Evolutionary conservation across 2,797 vertebrate genomes (phyloP).

Genomic region (Mionectes olivaceus): DNA sequence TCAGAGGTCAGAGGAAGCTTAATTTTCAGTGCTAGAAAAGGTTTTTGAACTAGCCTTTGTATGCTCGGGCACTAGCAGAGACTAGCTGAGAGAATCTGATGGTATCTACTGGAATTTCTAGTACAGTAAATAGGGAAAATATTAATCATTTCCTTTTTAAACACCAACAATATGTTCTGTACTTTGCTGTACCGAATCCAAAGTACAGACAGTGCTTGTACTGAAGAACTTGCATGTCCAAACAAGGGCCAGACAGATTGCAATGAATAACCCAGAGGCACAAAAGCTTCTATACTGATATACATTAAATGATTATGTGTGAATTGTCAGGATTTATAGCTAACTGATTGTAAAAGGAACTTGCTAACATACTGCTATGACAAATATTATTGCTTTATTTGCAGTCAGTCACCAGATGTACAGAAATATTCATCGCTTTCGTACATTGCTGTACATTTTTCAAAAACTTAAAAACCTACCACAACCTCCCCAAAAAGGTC

Average conservation of each 20-base stretch:
- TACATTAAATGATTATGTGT: background rate
- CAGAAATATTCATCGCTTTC: background rate
- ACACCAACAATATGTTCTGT: conserved; percentile 7
- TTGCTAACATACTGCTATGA: background rate
- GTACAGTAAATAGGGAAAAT: background rate
- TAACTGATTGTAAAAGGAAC: conserved; percentile 1
- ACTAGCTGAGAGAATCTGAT: background rate
- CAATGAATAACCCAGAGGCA: background rate
- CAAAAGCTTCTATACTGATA: background rate
- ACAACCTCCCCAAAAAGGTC: background rate
- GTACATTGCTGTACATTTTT: background rate
- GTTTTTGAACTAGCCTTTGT: background rate
- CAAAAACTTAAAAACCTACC: background rate
- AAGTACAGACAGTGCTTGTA: conserved; percentile 42
- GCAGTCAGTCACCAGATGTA: background rate
- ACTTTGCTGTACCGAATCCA: conserved; percentile 9
- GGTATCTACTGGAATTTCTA: conserved; percentile 15
- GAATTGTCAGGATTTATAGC: background rate
- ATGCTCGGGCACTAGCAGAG: background rate
- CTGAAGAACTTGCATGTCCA: conserved; percentile 15
- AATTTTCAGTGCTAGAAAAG: background rate
- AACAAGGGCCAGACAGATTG: conserved; percentile 11
- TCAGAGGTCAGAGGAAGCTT: background rate
- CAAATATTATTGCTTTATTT: conserved; percentile 19
- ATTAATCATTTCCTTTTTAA: conserved; percentile 37